Percentiles rank a stretch among this genome's conserved stretches.
These are phyloP conservation scores for Drosophila maculinotata DNA, from an alignment of 2,888 invertebrate genomes.

Conservation along the genomic window DNA sequence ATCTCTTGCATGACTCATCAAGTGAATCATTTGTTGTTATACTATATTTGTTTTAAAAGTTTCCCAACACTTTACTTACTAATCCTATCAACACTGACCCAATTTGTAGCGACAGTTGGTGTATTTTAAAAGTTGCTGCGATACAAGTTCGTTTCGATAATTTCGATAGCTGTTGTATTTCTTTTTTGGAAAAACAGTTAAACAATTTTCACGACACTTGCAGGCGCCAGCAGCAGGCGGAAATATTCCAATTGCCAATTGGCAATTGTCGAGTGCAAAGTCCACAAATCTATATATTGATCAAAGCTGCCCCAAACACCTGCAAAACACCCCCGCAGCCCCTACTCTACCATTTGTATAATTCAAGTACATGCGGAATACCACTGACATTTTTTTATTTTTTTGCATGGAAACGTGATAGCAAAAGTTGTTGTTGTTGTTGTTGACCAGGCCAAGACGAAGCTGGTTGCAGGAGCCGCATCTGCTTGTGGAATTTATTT, in stretches of 20 bases:
- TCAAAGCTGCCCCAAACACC: slow-evolving; percentile 20
- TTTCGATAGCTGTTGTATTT: slow-evolving; percentile 1
- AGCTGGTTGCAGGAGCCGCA: slow-evolving; percentile 54
- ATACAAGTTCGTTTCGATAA: background rate
- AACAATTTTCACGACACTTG: slow-evolving; percentile 8
- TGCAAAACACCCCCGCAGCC: slow-evolving; percentile 13
- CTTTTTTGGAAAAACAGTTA: slow-evolving; percentile 1
- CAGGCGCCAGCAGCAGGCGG: slow-evolving; percentile 39
- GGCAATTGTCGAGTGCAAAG: slow-evolving; percentile 22
- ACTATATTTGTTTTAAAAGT: background rate
- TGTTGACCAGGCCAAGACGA: slow-evolving; percentile 45
- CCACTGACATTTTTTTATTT: slow-evolving; percentile 47
- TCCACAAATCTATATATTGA: slow-evolving; percentile 19
- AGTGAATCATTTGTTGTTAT: slow-evolving; percentile 21
- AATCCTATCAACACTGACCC: slow-evolving; percentile 37
- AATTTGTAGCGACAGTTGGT: slow-evolving; percentile 19
- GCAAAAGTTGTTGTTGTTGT: slow-evolving; percentile 67
- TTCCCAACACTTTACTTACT: background rate
- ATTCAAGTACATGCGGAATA: slow-evolving; percentile 74
- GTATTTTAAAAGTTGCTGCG: slow-evolving; percentile 1
- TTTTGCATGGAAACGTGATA: slow-evolving; percentile 81
- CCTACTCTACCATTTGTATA: slow-evolving; percentile 15
- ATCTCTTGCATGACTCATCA: slow-evolving; percentile 17
- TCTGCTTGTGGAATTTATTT: slow-evolving; percentile 78
- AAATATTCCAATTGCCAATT: slow-evolving; percentile 49